A percentile compares a stretch with the other conserved stretches of the same genome.
Evolutionary conservation across 2,113 vertebrate genomes (phyloP).

Genomic region (Mustela lutreola): DNA sequence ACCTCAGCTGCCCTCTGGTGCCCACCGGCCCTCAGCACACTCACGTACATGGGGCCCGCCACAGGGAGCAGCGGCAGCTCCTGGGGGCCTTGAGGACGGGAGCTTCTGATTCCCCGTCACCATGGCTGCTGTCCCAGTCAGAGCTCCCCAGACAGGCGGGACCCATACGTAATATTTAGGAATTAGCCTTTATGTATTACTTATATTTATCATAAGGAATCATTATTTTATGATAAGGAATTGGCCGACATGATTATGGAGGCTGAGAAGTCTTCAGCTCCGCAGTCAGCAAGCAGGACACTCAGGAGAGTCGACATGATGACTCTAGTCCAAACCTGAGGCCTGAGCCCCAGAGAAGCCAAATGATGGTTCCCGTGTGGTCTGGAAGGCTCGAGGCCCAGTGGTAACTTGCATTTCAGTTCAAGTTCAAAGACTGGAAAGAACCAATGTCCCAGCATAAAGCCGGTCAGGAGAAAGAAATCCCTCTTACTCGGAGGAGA

Average conservation of each 20-base stretch:
- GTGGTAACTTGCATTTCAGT: background rate
- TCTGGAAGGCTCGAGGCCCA: background rate
- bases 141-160: too few species aligned
- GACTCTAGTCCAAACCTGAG: background rate
- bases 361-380: fast-evolving
- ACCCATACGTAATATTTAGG: background rate
- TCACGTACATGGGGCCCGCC: fast-evolving
- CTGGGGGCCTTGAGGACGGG: fast-evolving
- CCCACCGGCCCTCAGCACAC: fast-evolving
- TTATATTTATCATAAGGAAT: background rate
- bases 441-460: fast-evolving
- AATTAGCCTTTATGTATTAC: background rate
- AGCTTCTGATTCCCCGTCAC: background rate
- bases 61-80: background rate
- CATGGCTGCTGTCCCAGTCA: fast-evolving
- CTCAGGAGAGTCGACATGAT: background rate
- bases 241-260: fast-evolving
- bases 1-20: background rate
- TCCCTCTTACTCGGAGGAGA: fast-evolving
- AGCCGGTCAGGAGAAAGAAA: background rate
- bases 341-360: background rate
- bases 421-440: background rate
- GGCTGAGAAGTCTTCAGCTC: background rate
- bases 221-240: background rate
- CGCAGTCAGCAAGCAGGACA: background rate